phyloP scores from a whole-genome alignment of 2,888 invertebrate genomes.

The Brachylomia viminalis region DNA sequence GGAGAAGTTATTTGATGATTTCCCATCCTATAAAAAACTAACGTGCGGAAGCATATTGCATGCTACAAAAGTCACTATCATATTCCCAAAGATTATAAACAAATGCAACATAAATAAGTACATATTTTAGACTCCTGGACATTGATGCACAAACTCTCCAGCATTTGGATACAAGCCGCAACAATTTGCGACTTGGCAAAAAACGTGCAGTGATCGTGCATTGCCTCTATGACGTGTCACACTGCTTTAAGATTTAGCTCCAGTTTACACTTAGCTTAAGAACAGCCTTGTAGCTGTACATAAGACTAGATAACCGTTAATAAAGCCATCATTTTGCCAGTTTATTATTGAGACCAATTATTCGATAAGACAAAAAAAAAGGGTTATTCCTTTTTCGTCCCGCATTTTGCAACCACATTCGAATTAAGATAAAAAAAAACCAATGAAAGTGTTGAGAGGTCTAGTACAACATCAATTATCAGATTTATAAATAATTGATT shows the following conservation, averaged over 20 bases:
- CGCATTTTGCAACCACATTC: not conserved
- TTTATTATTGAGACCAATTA: not conserved
- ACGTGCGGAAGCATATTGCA: not conserved
- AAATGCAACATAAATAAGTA: not conserved
- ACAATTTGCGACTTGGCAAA: not conserved
- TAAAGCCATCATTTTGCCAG: constrained; percentile 49
- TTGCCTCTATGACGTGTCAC: not conserved
- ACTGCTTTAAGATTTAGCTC: not conserved
- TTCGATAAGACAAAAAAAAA: not conserved
- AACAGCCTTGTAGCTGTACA: constrained; percentile 51
- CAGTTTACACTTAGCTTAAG: constrained; percentile 18
- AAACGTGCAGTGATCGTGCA: not conserved
- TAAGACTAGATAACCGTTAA: constrained; percentile 43
- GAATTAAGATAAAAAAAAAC: not conserved
- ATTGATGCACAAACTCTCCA: not conserved
- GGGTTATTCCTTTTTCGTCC: not conserved
- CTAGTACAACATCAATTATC: not conserved
- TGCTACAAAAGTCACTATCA: not conserved
- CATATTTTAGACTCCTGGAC: not conserved
- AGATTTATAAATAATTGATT: not conserved
- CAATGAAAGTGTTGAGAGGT: no score
- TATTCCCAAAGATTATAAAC: not conserved
- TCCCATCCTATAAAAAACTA: no score
- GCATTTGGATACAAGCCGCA: not conserved
- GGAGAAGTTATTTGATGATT: no score